Evolutionary conservation across 1,140 invertebrate species (phyloP).

Genomic region (Thalassaphorura encarpata): DNA sequence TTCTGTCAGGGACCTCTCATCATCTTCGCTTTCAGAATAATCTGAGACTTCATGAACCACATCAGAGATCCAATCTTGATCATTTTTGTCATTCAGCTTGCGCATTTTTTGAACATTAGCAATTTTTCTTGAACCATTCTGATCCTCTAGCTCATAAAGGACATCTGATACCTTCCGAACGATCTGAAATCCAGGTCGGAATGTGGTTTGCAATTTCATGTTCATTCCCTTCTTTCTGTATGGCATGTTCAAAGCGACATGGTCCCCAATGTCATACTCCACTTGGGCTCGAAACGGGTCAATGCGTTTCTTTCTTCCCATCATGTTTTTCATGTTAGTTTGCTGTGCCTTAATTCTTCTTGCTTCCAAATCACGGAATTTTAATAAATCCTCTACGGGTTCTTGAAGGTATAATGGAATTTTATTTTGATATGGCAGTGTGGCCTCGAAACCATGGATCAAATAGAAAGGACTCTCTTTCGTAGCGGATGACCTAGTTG

Average conservation of each 20-base stretch:
- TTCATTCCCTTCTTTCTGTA: neutral
- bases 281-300: too few species aligned
- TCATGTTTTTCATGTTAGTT: neutral
- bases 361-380: neutral
- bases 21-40: neutral
- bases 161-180: neutral
- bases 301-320: neutral
- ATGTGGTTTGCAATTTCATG: neutral
- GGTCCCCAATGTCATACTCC: neutral
- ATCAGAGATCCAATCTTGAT: neutral
- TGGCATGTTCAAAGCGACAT: neutral
- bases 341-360: neutral
- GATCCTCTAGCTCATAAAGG: neutral
- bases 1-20: neutral
- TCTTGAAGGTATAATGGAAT: neutral
- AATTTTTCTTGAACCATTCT: neutral
- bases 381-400: neutral
- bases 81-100: neutral
- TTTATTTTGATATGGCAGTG: slow-evolving; percentile 5
- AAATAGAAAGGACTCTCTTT: neutral
- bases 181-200: neutral
- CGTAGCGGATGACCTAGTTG: neutral
- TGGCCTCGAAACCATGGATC: neutral
- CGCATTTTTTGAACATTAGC: neutral
- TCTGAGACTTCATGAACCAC: neutral